These are phyloP conservation scores for Anneissia japonica DNA, from an alignment of 35 echinoderm and acorn worm genomes.

Conservation along the genomic window DNA sequence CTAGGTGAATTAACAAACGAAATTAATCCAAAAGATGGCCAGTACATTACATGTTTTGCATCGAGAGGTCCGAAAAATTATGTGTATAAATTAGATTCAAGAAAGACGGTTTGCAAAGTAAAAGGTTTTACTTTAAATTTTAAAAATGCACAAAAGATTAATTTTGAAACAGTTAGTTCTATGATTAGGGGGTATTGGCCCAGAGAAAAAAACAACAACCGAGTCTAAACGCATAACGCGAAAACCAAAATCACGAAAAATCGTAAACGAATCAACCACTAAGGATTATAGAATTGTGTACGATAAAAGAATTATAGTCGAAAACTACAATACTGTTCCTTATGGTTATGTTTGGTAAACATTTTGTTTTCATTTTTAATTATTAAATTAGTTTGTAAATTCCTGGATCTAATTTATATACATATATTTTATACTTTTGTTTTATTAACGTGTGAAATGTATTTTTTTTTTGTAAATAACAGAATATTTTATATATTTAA, in stretches of 20 bases:
- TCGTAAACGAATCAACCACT: conserved; percentile 15
- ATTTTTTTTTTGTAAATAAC: too few species aligned
- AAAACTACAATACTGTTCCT: conserved; percentile 58
- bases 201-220: conserved; percentile 1
- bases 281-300: conserved; percentile 74
- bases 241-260: conserved; percentile 21
- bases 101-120: conserved; percentile 26
- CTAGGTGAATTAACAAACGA: conserved; percentile 25
- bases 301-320: conserved; percentile 40
- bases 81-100: neutral
- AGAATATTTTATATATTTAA: too few species aligned
- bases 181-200: conserved; percentile 40
- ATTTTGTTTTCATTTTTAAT: too few species aligned
- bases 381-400: too few species aligned
- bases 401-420: too few species aligned
- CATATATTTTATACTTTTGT: too few species aligned
- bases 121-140: conserved; percentile 67
- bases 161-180: conserved; percentile 36
- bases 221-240: conserved; percentile 49
- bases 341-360: conserved; percentile 41
- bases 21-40: neutral
- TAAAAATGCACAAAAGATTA: conserved; percentile 16
- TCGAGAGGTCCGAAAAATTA: neutral
- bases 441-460: too few species aligned
- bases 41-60: neutral